These are phyloP conservation scores for Steinernema khuongi DNA, from an alignment of 1,140 invertebrate genomes.

Conservation along the genomic window DNA sequence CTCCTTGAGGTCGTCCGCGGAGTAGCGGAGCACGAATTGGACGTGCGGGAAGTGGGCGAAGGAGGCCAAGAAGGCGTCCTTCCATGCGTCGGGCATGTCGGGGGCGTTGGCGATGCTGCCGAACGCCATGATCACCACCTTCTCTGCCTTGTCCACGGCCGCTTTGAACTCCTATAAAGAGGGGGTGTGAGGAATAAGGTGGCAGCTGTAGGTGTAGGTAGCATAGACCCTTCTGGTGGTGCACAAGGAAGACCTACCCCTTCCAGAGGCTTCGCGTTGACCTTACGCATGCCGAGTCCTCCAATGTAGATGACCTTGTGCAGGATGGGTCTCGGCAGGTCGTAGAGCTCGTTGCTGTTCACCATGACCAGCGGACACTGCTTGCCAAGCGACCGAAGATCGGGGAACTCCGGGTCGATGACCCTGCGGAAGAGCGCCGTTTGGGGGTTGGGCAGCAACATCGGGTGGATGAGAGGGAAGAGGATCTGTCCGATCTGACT, in stretches of 20 bases:
- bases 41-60: slow-evolving; percentile 22
- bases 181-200: background rate
- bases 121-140: background rate
- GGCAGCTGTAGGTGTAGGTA: background rate
- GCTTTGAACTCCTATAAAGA: slow-evolving; percentile 17
- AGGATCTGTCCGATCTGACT: slow-evolving; percentile 21
- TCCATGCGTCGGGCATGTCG: slow-evolving; percentile 15
- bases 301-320: slow-evolving; percentile 32
- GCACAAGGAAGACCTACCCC: background rate
- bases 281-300: slow-evolving; percentile 24
- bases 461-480: background rate
- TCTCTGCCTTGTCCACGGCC: background rate
- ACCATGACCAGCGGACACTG: slow-evolving; percentile 29
- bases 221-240: background rate
- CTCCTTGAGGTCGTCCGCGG: background rate
- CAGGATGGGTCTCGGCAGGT: slow-evolving; percentile 26
- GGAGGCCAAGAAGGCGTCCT: background rate
- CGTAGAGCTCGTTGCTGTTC: slow-evolving; percentile 27
- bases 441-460: slow-evolving; percentile 15
- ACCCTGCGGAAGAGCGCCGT: slow-evolving; percentile 19
- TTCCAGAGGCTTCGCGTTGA: background rate
- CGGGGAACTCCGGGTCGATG: slow-evolving; percentile 24
- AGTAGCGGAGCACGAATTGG: slow-evolving; percentile 16
- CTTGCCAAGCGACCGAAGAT: slow-evolving; percentile 6
- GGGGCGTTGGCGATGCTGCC: background rate